These are phyloP conservation scores for Drosophila cardini DNA, from an alignment of 1,140 invertebrate genomes.

Conservation along the genomic window DNA sequence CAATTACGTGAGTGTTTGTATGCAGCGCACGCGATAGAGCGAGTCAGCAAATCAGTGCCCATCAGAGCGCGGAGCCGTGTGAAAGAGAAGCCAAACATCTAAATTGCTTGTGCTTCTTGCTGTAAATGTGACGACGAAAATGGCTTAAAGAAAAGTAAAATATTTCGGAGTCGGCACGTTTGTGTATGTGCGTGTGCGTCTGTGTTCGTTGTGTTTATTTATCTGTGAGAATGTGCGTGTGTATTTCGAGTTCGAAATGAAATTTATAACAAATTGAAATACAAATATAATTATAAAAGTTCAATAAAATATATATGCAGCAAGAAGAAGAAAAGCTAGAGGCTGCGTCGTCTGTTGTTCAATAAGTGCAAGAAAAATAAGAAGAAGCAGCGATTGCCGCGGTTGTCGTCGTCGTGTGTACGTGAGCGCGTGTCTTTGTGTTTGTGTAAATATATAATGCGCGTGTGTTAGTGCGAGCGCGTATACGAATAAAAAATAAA, in stretches of 20 bases:
- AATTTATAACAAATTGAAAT: constrained; percentile 48
- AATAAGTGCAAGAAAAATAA: constrained; percentile 48
- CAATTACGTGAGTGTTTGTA: constrained; percentile 71
- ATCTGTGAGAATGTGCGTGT: constrained; percentile 2
- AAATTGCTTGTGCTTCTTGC: constrained; percentile 64
- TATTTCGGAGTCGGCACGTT: constrained; percentile 39
- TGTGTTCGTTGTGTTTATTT: constrained; percentile 24
- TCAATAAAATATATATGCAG: constrained; percentile 21
- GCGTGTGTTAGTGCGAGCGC: constrained; percentile 34
- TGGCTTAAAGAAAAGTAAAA: constrained; percentile 69
- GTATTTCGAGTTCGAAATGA: constrained; percentile 37
- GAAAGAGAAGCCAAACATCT: constrained; percentile 58
- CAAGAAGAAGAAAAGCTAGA: constrained; percentile 26
- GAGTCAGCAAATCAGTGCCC: constrained; percentile 69
- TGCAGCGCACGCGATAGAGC: constrained; percentile 62
- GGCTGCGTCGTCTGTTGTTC: constrained; percentile 41
- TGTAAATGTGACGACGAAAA: constrained; percentile 78
- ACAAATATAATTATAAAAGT: constrained; percentile 25
- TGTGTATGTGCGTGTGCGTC: constrained; percentile 10
- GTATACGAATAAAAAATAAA: constrained; percentile 41
- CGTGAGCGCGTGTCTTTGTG: constrained; percentile 12
- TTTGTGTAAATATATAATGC: constrained; percentile 19
- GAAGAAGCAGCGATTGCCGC: constrained; percentile 35
- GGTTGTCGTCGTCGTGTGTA: constrained; percentile 25
- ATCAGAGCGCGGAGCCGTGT: constrained; percentile 38